These are phyloP conservation scores for Spilogale gracilis DNA, from an alignment of 2,113 vertebrate genomes.

Conservation along the genomic window DNA sequence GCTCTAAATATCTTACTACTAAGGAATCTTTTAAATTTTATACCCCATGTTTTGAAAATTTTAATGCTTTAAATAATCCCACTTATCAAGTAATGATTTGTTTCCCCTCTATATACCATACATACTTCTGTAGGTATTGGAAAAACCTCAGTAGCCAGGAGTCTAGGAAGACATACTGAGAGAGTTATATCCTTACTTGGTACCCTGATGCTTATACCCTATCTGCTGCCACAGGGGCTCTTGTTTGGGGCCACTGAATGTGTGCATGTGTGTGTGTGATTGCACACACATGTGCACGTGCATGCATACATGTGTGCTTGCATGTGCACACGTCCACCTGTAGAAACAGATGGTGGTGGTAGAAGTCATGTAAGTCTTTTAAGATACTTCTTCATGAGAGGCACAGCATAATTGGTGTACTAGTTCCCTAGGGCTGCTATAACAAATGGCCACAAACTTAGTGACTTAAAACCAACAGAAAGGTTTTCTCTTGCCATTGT, in stretches of 20 bases:
- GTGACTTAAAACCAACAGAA: background rate
- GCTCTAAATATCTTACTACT: background rate
- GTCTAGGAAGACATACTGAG: background rate
- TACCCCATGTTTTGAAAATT: background rate
- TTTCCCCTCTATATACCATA: background rate
- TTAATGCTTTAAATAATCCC: background rate
- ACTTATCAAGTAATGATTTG: constrained; percentile 52
- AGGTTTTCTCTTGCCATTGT: background rate
- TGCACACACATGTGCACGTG: background rate
- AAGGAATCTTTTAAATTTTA: constrained; percentile 16
- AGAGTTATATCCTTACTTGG: background rate
- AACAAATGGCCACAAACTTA: background rate
- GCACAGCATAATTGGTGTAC: background rate
- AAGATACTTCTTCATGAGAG: background rate
- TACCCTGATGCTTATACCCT: background rate
- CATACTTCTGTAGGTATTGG: background rate
- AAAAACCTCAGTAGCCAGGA: background rate
- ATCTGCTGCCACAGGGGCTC: background rate
- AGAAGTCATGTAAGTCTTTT: background rate
- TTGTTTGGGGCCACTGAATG: background rate
- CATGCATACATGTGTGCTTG: background rate
- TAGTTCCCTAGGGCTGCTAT: background rate
- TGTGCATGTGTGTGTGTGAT: background rate
- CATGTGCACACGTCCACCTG: no score
- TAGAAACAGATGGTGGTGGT: background rate